A percentile compares a stretch with the other conserved stretches of the same genome.
Conservation (phyloP, 92 coral and sea anemone species). For the Epizoanthus rinbou region DNA sequence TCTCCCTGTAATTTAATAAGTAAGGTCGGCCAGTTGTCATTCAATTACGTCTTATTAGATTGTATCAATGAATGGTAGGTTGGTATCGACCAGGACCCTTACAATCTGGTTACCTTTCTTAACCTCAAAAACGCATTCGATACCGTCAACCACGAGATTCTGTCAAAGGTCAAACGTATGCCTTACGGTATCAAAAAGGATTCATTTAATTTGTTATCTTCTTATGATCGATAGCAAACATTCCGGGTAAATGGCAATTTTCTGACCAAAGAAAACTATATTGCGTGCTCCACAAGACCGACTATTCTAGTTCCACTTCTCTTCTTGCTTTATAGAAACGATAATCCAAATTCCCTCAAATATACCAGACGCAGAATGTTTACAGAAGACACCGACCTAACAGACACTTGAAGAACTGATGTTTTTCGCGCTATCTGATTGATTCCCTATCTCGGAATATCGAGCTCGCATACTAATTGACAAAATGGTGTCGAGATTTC, state of each 20-base stretch:
- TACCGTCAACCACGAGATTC: constrained; percentile 24
- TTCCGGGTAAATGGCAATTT: not conserved
- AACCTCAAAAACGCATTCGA: constrained; percentile 18
- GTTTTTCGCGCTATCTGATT: too few species aligned
- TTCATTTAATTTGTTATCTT: not conserved
- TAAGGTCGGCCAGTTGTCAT: not conserved
- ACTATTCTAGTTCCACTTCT: constrained; percentile 25
- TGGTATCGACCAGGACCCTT: not conserved
- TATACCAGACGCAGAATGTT: not conserved
- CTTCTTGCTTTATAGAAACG: constrained; percentile 39
- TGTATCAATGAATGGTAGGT: constrained; percentile 1
- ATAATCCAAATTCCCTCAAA: constrained; percentile 14
- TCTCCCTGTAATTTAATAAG: constrained; percentile 25
- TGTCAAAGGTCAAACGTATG: not conserved
- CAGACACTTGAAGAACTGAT: not conserved
- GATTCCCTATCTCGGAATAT: too few species aligned
- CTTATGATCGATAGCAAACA: constrained; percentile 17
- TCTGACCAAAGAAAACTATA: not conserved
- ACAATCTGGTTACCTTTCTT: not conserved
- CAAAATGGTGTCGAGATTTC: too few species aligned
- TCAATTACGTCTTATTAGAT: not conserved
- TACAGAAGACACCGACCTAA: constrained; percentile 41
- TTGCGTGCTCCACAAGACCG: constrained; percentile 41
- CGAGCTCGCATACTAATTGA: too few species aligned
- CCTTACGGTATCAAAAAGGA: not conserved